Evolutionary conservation across 2,797 vertebrate species (phyloP).

Genomic region (Carduelis carduelis): DNA sequence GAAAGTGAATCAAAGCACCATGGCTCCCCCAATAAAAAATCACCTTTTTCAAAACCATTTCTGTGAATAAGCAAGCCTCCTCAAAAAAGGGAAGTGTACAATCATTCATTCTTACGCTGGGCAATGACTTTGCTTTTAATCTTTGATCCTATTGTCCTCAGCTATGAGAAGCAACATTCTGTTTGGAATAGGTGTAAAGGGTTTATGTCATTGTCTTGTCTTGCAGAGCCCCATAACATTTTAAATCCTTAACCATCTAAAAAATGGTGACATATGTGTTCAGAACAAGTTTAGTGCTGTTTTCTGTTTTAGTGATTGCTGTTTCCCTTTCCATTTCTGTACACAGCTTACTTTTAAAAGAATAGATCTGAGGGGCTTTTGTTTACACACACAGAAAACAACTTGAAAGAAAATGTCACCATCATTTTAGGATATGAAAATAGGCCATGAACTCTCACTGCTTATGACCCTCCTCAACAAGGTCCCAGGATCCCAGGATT

Average conservation of each 20-base stretch:
- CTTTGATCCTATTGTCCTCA: background rate
- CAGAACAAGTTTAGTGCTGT: background rate
- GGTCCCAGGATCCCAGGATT: background rate
- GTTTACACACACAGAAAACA: background rate
- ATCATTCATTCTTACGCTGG: background rate
- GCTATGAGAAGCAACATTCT: background rate
- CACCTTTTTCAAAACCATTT: background rate
- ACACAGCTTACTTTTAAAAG: background rate
- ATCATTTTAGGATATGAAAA: background rate
- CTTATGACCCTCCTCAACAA: background rate
- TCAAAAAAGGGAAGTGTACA: background rate
- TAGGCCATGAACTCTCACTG: background rate
- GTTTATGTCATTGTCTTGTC: background rate
- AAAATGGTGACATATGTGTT: background rate
- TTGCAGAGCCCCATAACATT: background rate
- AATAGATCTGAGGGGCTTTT: background rate
- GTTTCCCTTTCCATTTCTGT: background rate
- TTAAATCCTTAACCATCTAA: background rate
- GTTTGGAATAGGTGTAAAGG: background rate
- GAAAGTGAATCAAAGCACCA: background rate
- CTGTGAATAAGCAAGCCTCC: background rate
- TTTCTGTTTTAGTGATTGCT: background rate
- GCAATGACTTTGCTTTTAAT: background rate
- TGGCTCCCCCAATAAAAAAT: background rate
- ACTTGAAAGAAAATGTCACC: background rate